These are phyloP conservation scores for Sphaerodactylus townsendi DNA, from an alignment of 2,113 vertebrate genomes.

Conservation along the genomic window DNA sequence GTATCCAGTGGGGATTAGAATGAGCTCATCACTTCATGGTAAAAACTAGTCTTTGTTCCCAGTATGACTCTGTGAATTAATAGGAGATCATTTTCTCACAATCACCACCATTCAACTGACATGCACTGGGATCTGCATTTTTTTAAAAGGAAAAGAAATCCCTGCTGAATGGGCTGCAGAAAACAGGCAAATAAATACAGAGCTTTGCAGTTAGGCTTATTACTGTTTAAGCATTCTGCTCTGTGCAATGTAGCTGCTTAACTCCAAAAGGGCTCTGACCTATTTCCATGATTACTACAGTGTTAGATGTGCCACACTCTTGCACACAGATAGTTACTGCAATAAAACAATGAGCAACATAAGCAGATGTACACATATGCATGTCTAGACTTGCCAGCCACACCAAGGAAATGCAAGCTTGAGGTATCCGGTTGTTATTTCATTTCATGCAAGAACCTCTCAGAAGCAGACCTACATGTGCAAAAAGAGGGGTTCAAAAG, in stretches of 20 bases:
- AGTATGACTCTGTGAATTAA: conserved; percentile 71
- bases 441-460: not conserved
- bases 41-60: conserved; percentile 80
- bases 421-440: not conserved
- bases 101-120: conserved; percentile 80
- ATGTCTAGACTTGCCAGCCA: not conserved
- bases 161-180: conserved; percentile 79
- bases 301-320: not conserved
- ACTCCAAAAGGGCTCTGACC: conserved; percentile 72
- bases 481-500: not conserved
- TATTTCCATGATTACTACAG: conserved; percentile 68
- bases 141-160: not conserved
- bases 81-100: conserved; percentile 79
- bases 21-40: conserved; percentile 79
- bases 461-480: not conserved
- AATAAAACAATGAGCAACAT: conserved; percentile 11
- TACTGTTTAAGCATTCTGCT: conserved; percentile 75
- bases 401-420: not conserved
- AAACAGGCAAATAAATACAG: conserved; percentile 75
- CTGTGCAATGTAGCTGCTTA: conserved; percentile 57
- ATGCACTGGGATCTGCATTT: conserved; percentile 59
- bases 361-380: not conserved
- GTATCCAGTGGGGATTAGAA: conserved; percentile 67
- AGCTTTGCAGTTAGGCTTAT: conserved; percentile 73
- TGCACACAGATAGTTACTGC: not conserved